Conservation (phyloP, 2,797 vertebrate species). For the Adelosebastes latens region DNA sequence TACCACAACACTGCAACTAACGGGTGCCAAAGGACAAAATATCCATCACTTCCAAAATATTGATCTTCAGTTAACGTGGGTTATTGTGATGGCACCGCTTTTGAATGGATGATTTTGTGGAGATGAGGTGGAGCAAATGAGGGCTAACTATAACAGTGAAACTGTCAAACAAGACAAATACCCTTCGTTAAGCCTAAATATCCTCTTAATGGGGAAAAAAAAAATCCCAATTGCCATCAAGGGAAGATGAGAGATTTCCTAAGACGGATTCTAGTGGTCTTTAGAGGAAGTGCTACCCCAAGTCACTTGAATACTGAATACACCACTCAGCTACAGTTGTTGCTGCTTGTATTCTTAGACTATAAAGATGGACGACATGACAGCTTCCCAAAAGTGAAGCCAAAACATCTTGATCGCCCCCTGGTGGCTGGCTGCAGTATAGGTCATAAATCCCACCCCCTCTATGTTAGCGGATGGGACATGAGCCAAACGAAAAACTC, state of each 20-base stretch:
- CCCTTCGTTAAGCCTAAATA: background rate
- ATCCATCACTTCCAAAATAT: background rate
- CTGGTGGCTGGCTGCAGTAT: too few species aligned
- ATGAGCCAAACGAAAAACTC: too few species aligned
- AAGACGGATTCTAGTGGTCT: background rate
- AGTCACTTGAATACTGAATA: too few species aligned
- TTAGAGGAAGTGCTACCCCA: background rate
- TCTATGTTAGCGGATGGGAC: too few species aligned
- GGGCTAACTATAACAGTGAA: background rate
- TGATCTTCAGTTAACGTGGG: too few species aligned
- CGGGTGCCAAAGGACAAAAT: background rate
- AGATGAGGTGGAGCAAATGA: background rate
- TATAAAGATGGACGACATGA: too few species aligned
- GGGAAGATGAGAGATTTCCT: background rate
- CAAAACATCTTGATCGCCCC: too few species aligned
- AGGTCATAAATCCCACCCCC: too few species aligned
- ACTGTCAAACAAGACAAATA: background rate
- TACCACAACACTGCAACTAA: conserved; percentile 77
- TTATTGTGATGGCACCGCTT: background rate
- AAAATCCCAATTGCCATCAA: background rate
- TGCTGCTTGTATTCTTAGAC: background rate
- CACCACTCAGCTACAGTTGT: background rate
- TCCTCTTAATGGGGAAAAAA: background rate
- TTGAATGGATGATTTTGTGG: background rate
- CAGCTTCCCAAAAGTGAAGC: too few species aligned